These are phyloP conservation scores for Drosophila sp. DNA, from an alignment of 1,140 invertebrate genomes.

Conservation along the genomic window DNA sequence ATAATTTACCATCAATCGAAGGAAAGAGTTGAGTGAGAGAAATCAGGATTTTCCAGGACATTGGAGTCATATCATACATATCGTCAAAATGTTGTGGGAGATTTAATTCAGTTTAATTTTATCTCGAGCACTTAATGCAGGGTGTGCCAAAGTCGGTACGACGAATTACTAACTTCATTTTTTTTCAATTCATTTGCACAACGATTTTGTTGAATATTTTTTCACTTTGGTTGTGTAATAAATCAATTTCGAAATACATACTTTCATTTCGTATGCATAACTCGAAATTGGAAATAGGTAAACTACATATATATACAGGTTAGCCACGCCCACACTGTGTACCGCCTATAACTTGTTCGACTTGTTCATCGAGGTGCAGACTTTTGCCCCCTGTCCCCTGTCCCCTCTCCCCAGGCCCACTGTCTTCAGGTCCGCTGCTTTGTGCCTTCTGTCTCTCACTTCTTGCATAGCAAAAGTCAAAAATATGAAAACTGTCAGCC, in stretches of 20 bases:
- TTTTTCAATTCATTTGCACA: background rate
- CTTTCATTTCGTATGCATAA: constrained; percentile 20
- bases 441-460: background rate
- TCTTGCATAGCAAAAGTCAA: constrained; percentile 16
- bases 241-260: constrained; percentile 14
- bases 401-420: too few species aligned
- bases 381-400: background rate
- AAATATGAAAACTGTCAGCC: constrained; percentile 23
- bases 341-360: background rate
- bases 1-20: too few species aligned
- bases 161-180: background rate
- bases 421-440: background rate
- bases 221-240: background rate
- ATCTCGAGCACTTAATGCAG: too few species aligned
- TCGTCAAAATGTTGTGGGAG: too few species aligned
- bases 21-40: too few species aligned
- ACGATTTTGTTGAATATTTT: background rate
- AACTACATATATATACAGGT: background rate
- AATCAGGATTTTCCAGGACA: too few species aligned
- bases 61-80: too few species aligned
- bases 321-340: background rate
- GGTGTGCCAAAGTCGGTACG: too few species aligned
- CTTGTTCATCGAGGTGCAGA: constrained; percentile 9
- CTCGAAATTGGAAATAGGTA: background rate
- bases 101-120: too few species aligned